Evolutionary conservation across 2,888 invertebrate genomes (phyloP), one percentile per base, ranked within the genome.

Genomic region (Ectobius pallidus): DNA sequence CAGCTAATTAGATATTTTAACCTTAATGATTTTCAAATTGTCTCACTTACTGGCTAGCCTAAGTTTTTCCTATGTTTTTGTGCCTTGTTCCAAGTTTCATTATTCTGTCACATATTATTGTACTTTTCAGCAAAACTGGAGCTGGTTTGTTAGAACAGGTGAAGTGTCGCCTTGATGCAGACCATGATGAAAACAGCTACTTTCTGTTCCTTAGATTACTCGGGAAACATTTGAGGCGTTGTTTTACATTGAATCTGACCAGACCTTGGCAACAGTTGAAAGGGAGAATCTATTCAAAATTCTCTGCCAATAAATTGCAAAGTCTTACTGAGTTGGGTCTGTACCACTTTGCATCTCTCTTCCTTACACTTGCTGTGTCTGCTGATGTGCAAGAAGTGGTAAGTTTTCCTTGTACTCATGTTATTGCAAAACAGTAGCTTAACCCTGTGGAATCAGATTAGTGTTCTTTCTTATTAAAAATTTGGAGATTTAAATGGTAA

Each of bases 211-310:
- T 78, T 22, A 70, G 72, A 16, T 62, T 79, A 20, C 63, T 79
- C 25, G 78, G 78, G 9, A 49, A 73, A 0, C 74, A 77, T 68
- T 71, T 78, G 46, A 76, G 76, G 46, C 72, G 73, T 34, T 74
- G 76, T 46, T 18, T 73, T n/a, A 9, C 49, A 3, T 27, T 69
- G 25, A 77, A 76, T 25, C 75, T 77, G 68, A 69, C 42, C 1
- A 74, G 81, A 74, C 79, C 81, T 75, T 85, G 85, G 84, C 84
- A 83, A 76, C 84, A 87, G 78, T 81, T 88, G 14, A 81, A 87
- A 75, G 87, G 89, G 0, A 83, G 89, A 70, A 85, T 89, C 73
- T 88, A 85, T 75, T 86, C 87, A 0, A 89, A 88, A 79, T 87
- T 89, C 73, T 85, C 87, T 16, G 80, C 84, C n/a, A 83, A 84